Evolutionary conservation across 1,140 invertebrate genomes (phyloP), one percentile per base, ranked within the genome.

Genomic region (Zaprionus nigranus): DNA sequence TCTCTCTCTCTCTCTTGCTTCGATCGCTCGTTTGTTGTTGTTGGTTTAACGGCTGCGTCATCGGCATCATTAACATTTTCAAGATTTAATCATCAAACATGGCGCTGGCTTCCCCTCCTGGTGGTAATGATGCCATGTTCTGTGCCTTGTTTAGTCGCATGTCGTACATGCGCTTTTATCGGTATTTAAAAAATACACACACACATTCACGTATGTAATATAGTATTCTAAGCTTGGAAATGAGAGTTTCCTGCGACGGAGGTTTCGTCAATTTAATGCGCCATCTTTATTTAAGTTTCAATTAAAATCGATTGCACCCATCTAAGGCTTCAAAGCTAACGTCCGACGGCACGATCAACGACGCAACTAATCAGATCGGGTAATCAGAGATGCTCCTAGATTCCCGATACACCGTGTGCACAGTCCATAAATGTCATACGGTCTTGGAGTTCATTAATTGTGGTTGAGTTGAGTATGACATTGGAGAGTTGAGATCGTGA

Each of bases 81-180:
- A 67, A 90, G 86, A 90, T 90, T 90, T 91, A 91, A 90, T 90
- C 86, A 90, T 90, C 88, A 90, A 90, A 90, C 82, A 91, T 91
- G 85, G 85, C 85, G 85, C 85, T 77, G 64, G 57, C 54, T 51
- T 51, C 59, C 71, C 53, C 74, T 64, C 81, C 60, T 73, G 85
- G 85, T 84, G 85, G 85, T 90, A 90, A 90, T 85, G 86, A 85
- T 85, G 81, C 78, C 86, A 90, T 90, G 85, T 90, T 90, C 78
- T 74, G 81, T 53, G 84, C 76, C 86, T 85, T 87, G 83, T 88
- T 88, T 88, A 68, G 81, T 85, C 80, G 84, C 83, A 83, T 90
- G 88, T 91, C 79, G 58, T 77, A 91, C 90, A 91, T 90, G 90
- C 82, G 82, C 90, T 91, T 91, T 91, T 91, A 91, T 91, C 80